Conservation (phyloP, 2,888 invertebrate species). For the Drosophila tanythrix region DNA sequence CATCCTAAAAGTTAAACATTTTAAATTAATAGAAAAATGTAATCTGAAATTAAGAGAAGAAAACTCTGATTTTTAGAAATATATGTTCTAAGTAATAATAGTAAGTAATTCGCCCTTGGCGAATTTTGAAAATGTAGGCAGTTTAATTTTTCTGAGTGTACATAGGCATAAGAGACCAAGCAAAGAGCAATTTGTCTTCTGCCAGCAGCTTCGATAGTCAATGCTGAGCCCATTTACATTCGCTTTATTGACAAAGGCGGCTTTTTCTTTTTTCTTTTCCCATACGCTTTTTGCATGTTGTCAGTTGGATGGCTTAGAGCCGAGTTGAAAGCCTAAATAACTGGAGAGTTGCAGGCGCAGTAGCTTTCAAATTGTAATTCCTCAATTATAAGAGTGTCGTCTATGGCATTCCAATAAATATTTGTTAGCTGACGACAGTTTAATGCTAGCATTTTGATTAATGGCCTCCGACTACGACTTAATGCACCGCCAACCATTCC, state of each 20-base stretch:
- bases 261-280: slow-evolving; percentile 13
- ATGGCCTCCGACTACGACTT: slow-evolving; percentile 49
- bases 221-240: slow-evolving; percentile 74
- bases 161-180: slow-evolving; percentile 36
- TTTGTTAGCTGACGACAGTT: slow-evolving; percentile 53
- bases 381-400: slow-evolving; percentile 74
- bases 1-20: not conserved
- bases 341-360: slow-evolving; percentile 36
- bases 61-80: not conserved
- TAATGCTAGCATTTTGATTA: slow-evolving; percentile 65
- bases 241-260: slow-evolving; percentile 53
- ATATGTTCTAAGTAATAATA: not conserved
- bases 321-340: slow-evolving; percentile 21
- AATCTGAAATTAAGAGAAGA: not conserved
- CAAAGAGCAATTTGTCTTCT: slow-evolving; percentile 83
- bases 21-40: not conserved
- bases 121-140: not conserved
- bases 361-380: slow-evolving; percentile 75
- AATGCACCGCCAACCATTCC: slow-evolving; percentile 45
- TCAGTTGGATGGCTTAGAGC: slow-evolving; percentile 55
- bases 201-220: slow-evolving; percentile 70
- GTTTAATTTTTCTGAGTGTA: slow-evolving; percentile 28
- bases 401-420: slow-evolving; percentile 62
- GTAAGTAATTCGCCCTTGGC: not conserved
- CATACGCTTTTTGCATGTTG: slow-evolving; percentile 48